Evolutionary conservation across 2,113 vertebrate species (phyloP).

Genomic region (Parus major): DNA sequence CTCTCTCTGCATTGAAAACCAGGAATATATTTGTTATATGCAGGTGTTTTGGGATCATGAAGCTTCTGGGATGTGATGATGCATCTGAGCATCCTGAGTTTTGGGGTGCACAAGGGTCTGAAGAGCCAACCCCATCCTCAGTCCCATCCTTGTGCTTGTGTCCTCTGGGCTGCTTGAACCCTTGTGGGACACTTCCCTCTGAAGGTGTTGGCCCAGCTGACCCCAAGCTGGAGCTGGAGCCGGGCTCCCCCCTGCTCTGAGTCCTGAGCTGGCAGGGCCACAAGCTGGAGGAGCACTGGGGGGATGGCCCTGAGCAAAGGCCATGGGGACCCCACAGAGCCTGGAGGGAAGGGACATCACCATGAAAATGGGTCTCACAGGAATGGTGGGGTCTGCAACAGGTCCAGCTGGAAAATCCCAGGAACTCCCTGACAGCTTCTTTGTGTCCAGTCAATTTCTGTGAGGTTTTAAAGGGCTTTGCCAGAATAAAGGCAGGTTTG

Average conservation of each 20-base stretch:
- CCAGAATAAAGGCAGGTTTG: not conserved
- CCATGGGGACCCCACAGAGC: not conserved
- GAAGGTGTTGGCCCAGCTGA: not conserved
- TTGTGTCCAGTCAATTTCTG: not conserved
- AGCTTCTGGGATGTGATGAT: not conserved
- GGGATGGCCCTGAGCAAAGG: no score
- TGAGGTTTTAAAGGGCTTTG: not conserved
- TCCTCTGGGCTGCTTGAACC: not conserved
- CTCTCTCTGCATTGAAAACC: not conserved
- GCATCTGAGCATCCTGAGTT: not conserved
- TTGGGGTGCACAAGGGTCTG: not conserved
- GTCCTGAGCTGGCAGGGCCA: not conserved
- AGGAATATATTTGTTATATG: not conserved
- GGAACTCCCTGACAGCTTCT: not conserved
- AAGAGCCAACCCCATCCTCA: not conserved
- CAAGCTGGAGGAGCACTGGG: not conserved
- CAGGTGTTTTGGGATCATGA: not conserved
- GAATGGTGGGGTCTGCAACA: not conserved
- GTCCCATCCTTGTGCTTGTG: not conserved
- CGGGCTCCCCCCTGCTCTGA: accelerated
- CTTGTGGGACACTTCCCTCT: not conserved
- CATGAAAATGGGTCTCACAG: not conserved
- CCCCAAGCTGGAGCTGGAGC: not conserved
- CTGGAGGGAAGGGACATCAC: not conserved
- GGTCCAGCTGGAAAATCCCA: not conserved